Evolutionary conservation across 2,888 invertebrate species (phyloP).

Genomic region (Serripes groenlandicus): DNA sequence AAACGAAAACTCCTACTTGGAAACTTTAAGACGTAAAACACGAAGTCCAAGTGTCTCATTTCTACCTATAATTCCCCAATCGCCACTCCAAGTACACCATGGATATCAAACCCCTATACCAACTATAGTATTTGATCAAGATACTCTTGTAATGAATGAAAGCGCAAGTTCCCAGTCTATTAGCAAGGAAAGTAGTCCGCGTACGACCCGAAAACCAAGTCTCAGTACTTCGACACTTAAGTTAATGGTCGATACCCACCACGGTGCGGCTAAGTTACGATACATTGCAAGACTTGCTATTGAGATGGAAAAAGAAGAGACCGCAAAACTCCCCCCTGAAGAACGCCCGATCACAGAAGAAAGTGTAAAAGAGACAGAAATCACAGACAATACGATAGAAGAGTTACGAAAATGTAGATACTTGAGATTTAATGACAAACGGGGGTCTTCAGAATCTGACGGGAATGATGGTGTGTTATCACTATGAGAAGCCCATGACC

Average conservation of each 20-base stretch:
- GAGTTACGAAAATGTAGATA: conserved; percentile 49
- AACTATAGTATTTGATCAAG: neutral
- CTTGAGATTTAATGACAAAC: conserved; percentile 26
- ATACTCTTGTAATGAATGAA: neutral
- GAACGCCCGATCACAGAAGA: neutral
- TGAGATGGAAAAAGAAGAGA: conserved; percentile 56
- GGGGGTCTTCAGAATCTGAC: conserved; percentile 1
- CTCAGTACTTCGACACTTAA: conserved; percentile 37
- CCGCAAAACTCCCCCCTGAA: conserved; percentile 1
- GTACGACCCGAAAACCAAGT: conserved; percentile 27
- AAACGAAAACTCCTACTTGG: neutral
- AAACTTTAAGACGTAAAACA: conserved; percentile 4
- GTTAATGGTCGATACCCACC: conserved; percentile 51
- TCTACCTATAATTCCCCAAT: conserved; percentile 26
- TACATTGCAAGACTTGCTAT: conserved; percentile 57
- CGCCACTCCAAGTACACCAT: too few species aligned
- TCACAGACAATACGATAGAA: neutral
- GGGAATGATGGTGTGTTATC: neutral
- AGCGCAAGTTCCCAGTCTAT: neutral
- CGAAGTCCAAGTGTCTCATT: conserved; percentile 16
- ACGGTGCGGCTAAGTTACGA: conserved; percentile 56
- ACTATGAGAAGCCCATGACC: too few species aligned
- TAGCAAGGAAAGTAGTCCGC: neutral
- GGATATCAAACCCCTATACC: too few species aligned
- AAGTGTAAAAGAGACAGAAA: neutral